A percentile compares a stretch with the other conserved stretches of the same genome.
Evolutionary conservation across 2,888 invertebrate species (phyloP).

Genomic region (Ormia ochracea): DNA sequence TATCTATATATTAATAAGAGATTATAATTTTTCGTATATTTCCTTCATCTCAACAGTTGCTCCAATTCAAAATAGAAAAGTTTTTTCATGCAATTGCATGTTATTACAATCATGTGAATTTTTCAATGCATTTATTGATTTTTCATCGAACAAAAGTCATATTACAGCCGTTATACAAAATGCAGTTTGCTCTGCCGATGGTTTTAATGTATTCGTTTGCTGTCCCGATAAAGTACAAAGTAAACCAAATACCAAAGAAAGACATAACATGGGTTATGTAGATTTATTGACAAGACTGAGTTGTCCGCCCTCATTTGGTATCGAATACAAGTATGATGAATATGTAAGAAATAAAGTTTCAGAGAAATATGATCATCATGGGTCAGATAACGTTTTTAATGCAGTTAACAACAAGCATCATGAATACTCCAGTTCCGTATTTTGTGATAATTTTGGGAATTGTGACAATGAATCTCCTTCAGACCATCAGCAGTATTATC

Average conservation of each 20-base stretch:
- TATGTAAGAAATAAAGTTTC: constrained; percentile 31
- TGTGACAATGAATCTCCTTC: constrained; percentile 1
- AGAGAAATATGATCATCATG: constrained; percentile 5
- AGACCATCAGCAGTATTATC: constrained; percentile 9
- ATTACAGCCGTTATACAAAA: constrained; percentile 38
- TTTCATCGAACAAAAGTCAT: constrained; percentile 56
- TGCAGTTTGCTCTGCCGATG: constrained; percentile 47
- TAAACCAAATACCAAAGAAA: constrained; percentile 32
- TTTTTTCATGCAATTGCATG: constrained; percentile 69
- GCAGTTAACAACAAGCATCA: neutral
- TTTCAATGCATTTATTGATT: constrained; percentile 66
- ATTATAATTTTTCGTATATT: neutral
- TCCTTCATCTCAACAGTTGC: constrained; percentile 11
- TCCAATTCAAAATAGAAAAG: constrained; percentile 7
- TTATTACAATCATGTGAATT: constrained; percentile 69
- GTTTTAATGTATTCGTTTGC: constrained; percentile 46
- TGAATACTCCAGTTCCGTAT: neutral
- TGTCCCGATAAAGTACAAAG: constrained; percentile 39
- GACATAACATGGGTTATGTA: constrained; percentile 51
- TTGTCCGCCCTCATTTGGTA: constrained; percentile 54
- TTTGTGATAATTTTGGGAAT: constrained; percentile 19
- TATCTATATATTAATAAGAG: no score
- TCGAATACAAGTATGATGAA: constrained; percentile 53
- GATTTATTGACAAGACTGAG: constrained; percentile 49
- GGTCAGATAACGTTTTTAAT: neutral